A percentile compares a stretch with the other conserved stretches of the same genome.
Conservation (phyloP, 2,888 invertebrate genomes). For the Orchesellides sinensis region DNA sequence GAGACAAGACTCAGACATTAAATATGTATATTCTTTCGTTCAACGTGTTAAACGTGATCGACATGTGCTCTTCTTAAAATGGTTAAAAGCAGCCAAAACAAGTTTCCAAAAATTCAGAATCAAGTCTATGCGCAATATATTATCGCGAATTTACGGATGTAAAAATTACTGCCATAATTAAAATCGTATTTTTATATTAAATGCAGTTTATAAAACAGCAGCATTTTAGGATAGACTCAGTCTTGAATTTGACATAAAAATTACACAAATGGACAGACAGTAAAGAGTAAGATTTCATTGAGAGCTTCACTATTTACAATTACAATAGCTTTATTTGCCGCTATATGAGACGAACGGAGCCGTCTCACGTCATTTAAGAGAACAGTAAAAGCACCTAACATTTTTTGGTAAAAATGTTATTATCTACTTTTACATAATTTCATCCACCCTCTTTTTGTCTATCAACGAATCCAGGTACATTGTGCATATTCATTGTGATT, state of each 20-base stretch:
- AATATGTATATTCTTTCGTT: slow-evolving; percentile 17
- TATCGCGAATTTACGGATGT: too few species aligned
- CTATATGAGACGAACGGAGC: too few species aligned
- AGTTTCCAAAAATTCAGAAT: slow-evolving; percentile 24
- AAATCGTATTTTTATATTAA: neutral
- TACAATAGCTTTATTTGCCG: neutral
- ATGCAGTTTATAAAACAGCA: too few species aligned
- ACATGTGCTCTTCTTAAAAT: slow-evolving; percentile 7
- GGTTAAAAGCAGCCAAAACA: slow-evolving; percentile 8
- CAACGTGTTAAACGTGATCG: slow-evolving; percentile 15
- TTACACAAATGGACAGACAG: neutral
- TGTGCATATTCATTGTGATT: too few species aligned
- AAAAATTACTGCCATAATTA: slow-evolving; percentile 23
- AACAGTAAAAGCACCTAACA: neutral
- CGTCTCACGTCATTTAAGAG: slow-evolving; percentile 11
- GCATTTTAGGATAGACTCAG: neutral
- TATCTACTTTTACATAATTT: too few species aligned
- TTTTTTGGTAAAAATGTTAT: too few species aligned
- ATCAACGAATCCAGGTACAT: too few species aligned
- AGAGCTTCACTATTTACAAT: neutral
- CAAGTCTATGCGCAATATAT: too few species aligned
- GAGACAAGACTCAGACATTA: slow-evolving; percentile 33
- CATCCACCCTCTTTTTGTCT: too few species aligned
- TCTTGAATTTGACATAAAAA: slow-evolving; percentile 2
- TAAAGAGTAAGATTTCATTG: neutral